Evolutionary conservation across 1,140 invertebrate genomes (phyloP).

Genomic region (Heliconius himera): DNA sequence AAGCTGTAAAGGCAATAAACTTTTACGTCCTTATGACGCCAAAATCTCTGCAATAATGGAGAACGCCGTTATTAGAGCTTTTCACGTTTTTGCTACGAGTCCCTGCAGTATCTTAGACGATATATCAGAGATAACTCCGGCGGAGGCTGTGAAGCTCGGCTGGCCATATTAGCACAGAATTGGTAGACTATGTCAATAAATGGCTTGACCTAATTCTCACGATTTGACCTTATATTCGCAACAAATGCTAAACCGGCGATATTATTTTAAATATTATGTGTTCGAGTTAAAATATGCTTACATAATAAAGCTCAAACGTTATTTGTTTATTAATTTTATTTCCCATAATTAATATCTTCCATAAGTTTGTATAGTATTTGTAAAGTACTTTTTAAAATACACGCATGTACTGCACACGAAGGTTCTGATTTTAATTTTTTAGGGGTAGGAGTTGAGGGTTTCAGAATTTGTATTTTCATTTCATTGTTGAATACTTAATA

Average conservation of each 20-base stretch:
- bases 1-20: neutral
- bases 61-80: conserved; percentile 19
- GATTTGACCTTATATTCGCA: neutral
- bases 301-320: too few relatives aligned
- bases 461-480: too few relatives aligned
- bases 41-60: conserved; percentile 23
- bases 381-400: neutral
- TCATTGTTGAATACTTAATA: neutral
- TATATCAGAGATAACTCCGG: conserved; percentile 33
- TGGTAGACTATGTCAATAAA: conserved; percentile 29
- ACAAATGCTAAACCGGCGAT: neutral
- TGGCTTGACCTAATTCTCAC: conserved; percentile 20
- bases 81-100: conserved; percentile 24
- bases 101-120: conserved; percentile 22
- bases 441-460: too few relatives aligned
- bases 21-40: conserved; percentile 10
- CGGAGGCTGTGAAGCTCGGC: conserved; percentile 16
- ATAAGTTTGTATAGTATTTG: neutral
- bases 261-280: neutral
- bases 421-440: neutral
- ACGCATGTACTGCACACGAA: neutral
- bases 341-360: neutral
- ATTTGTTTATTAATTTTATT: too few relatives aligned
- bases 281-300: too few relatives aligned
- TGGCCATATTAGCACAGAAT: conserved; percentile 25